Conservation (phyloP, 2,797 vertebrate genomes). For the Gila robusta region DNA sequence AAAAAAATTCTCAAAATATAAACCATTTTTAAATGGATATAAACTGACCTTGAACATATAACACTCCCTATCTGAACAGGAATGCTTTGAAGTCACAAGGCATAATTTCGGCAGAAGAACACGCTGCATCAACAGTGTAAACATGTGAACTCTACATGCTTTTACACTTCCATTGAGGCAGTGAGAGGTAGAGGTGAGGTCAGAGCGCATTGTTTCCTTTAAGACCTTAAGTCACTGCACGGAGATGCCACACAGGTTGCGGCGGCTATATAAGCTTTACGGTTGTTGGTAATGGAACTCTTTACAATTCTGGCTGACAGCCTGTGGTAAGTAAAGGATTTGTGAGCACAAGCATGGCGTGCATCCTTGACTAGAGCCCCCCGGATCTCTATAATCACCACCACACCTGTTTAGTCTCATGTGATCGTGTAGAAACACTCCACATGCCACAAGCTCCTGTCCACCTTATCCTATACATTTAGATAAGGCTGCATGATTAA, state of each 20-base stretch:
- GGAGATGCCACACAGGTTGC: slow-evolving; percentile 14
- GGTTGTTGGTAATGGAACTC: slow-evolving; percentile 12
- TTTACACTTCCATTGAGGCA: slow-evolving; percentile 2
- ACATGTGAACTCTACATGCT: neutral
- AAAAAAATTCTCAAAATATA: neutral
- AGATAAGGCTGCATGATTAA: neutral
- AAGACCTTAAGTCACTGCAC: slow-evolving; percentile 13
- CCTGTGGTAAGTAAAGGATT: slow-evolving; percentile 21
- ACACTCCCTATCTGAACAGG: neutral
- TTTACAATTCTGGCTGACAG: slow-evolving; percentile 12
- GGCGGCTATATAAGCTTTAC: neutral
- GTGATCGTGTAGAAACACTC: neutral
- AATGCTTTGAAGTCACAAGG: slow-evolving; percentile 8
- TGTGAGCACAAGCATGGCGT: slow-evolving; percentile 37
- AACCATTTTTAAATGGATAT: neutral
- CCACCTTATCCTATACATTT: neutral
- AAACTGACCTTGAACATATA: neutral
- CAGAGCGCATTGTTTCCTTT: slow-evolving; percentile 28
- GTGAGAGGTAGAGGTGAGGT: slow-evolving; percentile 22
- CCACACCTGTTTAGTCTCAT: slow-evolving; percentile 41
- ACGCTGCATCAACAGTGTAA: neutral
- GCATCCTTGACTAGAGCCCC: slow-evolving; percentile 35
- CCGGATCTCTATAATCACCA: slow-evolving; percentile 9
- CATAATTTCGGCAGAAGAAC: neutral
- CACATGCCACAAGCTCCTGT: neutral